Percentiles rank a stretch among this genome's conserved stretches.
phyloP scores from a whole-genome alignment of 2,113 vertebrate genomes.

The Corythornis madagascariensis region DNA sequence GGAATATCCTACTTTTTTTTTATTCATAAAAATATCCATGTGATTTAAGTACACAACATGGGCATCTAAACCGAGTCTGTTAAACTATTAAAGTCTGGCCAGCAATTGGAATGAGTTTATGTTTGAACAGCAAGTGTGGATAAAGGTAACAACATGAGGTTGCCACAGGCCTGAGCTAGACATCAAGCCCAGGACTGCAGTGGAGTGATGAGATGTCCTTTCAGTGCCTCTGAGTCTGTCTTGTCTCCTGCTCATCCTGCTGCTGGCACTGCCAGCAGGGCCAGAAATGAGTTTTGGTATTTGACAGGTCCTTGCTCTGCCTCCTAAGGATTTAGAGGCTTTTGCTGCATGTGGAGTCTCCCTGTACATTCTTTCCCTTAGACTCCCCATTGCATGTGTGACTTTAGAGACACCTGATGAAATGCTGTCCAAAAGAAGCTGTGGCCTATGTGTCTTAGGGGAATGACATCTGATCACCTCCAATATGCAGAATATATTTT shows the following conservation, averaged over 20 bases:
- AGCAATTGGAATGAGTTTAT: not conserved
- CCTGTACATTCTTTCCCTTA: not conserved
- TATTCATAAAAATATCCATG: not conserved
- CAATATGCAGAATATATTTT: not conserved
- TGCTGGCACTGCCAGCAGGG: not conserved
- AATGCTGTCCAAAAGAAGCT: not conserved
- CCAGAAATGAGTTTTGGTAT: not conserved
- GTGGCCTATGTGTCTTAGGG: not conserved
- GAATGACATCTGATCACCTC: not conserved
- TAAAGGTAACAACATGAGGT: not conserved
- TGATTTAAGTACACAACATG: not conserved
- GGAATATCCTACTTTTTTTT: not conserved
- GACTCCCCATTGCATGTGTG: not conserved
- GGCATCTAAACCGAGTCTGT: not conserved
- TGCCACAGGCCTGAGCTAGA: not conserved
- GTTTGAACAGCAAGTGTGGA: not conserved
- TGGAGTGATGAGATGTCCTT: not conserved
- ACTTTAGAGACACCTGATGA: not conserved
- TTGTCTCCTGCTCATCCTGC: not conserved
- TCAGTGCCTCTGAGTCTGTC: not conserved
- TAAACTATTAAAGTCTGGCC: not conserved
- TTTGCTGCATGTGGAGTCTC: not conserved
- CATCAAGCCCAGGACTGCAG: not conserved
- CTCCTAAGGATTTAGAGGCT: not conserved
- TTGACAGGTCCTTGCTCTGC: not conserved